Evolutionary conservation across 1,140 invertebrate genomes (phyloP), one percentile per base, ranked within the genome.

Genomic region (Idris sp.): DNA sequence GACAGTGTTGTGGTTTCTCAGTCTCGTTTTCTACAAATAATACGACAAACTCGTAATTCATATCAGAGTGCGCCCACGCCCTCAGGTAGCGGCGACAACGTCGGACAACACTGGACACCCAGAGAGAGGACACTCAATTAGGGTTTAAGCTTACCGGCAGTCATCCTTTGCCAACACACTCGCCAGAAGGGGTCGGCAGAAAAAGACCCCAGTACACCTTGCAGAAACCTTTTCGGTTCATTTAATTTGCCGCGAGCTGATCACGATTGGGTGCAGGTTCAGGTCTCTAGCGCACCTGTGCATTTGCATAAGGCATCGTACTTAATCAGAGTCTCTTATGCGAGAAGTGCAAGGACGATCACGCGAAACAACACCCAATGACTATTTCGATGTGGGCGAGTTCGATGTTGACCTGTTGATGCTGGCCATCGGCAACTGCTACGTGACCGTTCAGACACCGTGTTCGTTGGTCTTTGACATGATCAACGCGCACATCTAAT

Each of bases 111-210:
- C 83, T 73, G 86, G 81, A 86, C 84, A 87, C 84, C 85, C 85
- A 86, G 83, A 74, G 86, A 79, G 84, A 86, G 81, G 84, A 87
- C 86, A 87, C 83, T 87, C 85, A 87, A 87, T 87, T 87, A 87
- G 84, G 79, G 69, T 48, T 48, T 18, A 40, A 58, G 56, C 73
- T 44, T 74, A 72, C 78, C 72, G 56, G 58, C 76, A 73, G 61
- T 22, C 40, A 15, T 6, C 6, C 6, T 22, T 6, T 6, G 2
- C 19, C 19, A 6, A 22, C 2, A 6, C 19, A 6, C 3, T 22
- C 19, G n/a, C 19, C 6, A 33, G 31, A 35, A 33, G 11, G 51
- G 40, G 43, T 6, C 19, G 6, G 6, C 62, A 53, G 10, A 28
- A 35, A 16, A 38, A 35, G 10, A 22, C 13, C 30, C 16, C 41